phyloP scores from a whole-genome alignment of 2,888 invertebrate genomes.

The Aspidiotus destructor region DNA sequence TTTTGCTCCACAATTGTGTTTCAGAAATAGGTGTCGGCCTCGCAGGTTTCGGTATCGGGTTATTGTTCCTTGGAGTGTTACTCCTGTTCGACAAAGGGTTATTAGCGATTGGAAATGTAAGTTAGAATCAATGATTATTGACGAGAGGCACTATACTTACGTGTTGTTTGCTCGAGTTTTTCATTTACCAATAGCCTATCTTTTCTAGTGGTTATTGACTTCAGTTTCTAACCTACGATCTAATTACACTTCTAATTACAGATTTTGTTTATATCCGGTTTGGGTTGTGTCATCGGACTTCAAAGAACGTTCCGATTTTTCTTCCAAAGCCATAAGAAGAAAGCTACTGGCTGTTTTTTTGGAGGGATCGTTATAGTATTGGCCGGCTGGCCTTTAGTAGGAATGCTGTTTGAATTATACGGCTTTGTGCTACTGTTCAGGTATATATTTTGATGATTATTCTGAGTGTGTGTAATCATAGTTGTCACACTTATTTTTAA shows the following conservation, averaged over 20 bases:
- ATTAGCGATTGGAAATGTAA: conserved; percentile 97
- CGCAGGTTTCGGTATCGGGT: conserved; percentile 89
- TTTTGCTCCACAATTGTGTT: conserved; percentile 40
- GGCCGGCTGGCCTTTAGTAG: conserved; percentile 89
- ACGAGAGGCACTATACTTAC: too few species aligned
- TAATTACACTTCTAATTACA: conserved; percentile 43
- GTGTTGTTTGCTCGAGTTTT: too few species aligned
- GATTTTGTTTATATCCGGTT: conserved; percentile 91
- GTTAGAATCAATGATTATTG: conserved; percentile 42
- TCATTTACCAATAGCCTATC: too few species aligned
- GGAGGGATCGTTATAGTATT: conserved; percentile 87
- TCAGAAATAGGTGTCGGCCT: conserved; percentile 94
- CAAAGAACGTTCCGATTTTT: conserved; percentile 94
- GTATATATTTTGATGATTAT: conserved; percentile 43
- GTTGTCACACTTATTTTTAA: not conserved
- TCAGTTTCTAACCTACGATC: not conserved
- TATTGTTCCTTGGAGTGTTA: conserved; percentile 86
- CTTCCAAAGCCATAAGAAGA: conserved; percentile 91
- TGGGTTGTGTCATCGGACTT: conserved; percentile 92
- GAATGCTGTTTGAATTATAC: conserved; percentile 93
- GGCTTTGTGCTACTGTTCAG: conserved; percentile 82
- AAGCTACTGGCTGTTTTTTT: conserved; percentile 80
- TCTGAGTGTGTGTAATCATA: too few species aligned
- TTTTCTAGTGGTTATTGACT: too few species aligned
- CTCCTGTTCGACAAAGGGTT: conserved; percentile 93